Conservation (phyloP, 1,140 invertebrate species). For the Drosophila pachea region DNA sequence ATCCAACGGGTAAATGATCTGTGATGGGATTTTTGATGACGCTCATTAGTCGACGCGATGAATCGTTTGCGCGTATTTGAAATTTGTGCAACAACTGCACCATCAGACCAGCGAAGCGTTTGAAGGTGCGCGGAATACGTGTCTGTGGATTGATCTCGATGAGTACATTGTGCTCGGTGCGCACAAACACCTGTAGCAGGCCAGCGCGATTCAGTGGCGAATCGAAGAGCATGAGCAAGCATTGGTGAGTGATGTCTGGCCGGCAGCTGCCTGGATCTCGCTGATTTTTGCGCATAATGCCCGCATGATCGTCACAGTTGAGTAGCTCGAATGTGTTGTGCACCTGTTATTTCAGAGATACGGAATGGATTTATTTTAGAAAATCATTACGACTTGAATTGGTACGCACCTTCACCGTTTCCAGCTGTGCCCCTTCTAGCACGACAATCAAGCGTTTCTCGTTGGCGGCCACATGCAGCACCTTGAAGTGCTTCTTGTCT, state of each 20-base stretch:
- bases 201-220: conserved; percentile 96
- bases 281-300: conserved; percentile 91
- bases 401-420: conserved; percentile 92
- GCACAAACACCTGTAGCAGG: conserved; percentile 94
- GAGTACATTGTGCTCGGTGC: conserved; percentile 97
- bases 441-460: conserved; percentile 96
- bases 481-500: conserved; percentile 73
- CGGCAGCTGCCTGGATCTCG: conserved; percentile 90
- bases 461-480: conserved; percentile 78
- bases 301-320: conserved; percentile 95
- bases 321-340: conserved; percentile 93
- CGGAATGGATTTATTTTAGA: too few relatives aligned
- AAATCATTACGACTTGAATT: not conserved
- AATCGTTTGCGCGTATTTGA: conserved; percentile 92
- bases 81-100: conserved; percentile 98
- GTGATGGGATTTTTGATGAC: conserved; percentile 98
- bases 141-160: conserved; percentile 99
- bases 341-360: conserved; percentile 81
- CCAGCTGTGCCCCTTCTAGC: conserved; percentile 95
- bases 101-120: conserved; percentile 98
- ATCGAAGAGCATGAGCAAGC: conserved; percentile 96
- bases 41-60: conserved; percentile 94
- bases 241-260: conserved; percentile 97
- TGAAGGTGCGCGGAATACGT: conserved; percentile 98
- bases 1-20: conserved; percentile 97